Percentiles rank a stretch among this genome's conserved stretches.
phyloP scores from a whole-genome alignment of 2,888 invertebrate species.

The Leptinotarsa juncta region DNA sequence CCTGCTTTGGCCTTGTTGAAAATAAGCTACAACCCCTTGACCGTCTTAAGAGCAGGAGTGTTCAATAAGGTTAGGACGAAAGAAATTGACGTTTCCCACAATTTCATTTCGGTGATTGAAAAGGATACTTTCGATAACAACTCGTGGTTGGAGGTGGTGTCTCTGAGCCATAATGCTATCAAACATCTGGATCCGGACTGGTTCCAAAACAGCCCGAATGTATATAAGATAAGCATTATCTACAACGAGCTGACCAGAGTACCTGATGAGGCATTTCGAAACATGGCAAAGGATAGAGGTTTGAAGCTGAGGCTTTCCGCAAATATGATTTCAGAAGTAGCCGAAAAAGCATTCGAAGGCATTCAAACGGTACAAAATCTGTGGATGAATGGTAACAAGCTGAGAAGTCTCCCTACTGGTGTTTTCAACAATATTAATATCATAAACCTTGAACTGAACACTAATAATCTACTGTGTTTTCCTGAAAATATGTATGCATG shows the following conservation, averaged over 20 bases:
- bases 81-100: slow-evolving; percentile 56
- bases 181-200: slow-evolving; percentile 53
- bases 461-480: slow-evolving; percentile 55
- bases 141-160: slow-evolving; percentile 55
- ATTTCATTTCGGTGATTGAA: slow-evolving; percentile 53
- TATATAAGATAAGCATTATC: slow-evolving; percentile 55
- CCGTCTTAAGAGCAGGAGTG: slow-evolving; percentile 51
- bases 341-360: slow-evolving; percentile 50
- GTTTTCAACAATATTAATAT: slow-evolving; percentile 53
- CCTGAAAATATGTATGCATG: slow-evolving; percentile 48
- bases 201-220: slow-evolving; percentile 55
- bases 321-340: slow-evolving; percentile 54
- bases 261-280: slow-evolving; percentile 52
- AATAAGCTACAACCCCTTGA: slow-evolving; percentile 53
- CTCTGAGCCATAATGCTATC: slow-evolving; percentile 54
- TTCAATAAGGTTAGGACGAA: slow-evolving; percentile 55
- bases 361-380: slow-evolving; percentile 49
- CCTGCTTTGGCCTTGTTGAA: slow-evolving; percentile 54
- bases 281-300: slow-evolving; percentile 50
- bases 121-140: slow-evolving; percentile 56
- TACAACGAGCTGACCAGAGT: slow-evolving; percentile 53
- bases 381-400: slow-evolving; percentile 55
- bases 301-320: slow-evolving; percentile 55
- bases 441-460: slow-evolving; percentile 52
- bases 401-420: slow-evolving; percentile 48